phyloP scores from a whole-genome alignment of 2,888 invertebrate genomes.

The Caenorhabditis macrosperma region DNA sequence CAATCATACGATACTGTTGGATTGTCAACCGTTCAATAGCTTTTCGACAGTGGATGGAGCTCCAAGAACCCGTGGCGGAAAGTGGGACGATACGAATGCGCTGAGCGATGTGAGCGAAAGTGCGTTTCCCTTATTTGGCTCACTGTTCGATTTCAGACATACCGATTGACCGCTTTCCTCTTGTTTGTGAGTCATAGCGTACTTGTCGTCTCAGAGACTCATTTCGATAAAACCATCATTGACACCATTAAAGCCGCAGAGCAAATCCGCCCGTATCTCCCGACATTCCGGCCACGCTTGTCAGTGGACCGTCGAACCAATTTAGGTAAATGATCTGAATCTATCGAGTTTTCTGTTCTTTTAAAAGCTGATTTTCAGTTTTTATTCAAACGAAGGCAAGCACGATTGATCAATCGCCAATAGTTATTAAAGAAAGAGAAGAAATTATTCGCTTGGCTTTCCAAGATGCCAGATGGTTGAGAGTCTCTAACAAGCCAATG shows the following conservation, averaged over 20 bases:
- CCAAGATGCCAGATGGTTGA: constrained; percentile 49
- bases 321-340: constrained; percentile 52
- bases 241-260: constrained; percentile 59
- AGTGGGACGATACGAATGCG: constrained; percentile 39
- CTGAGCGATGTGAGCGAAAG: constrained; percentile 24
- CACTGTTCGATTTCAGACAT: constrained; percentile 84
- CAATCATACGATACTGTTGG: constrained; percentile 88
- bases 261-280: constrained; percentile 54
- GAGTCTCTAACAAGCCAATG: constrained; percentile 43
- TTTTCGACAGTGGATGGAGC: constrained; percentile 30
- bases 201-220: constrained; percentile 91
- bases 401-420: constrained; percentile 60
- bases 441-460: constrained; percentile 47
- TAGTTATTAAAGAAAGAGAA: constrained; percentile 54
- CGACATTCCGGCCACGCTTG: constrained; percentile 31
- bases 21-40: constrained; percentile 84
- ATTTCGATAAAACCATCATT: constrained; percentile 84
- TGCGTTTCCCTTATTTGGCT: not conserved
- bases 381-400: constrained; percentile 71
- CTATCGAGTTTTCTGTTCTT: not conserved
- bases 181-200: constrained; percentile 93
- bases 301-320: constrained; percentile 59
- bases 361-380: constrained; percentile 53
- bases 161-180: constrained; percentile 89
- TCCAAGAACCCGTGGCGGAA: constrained; percentile 14